Conservation (phyloP, 2,888 invertebrate genomes). For the Leistus spinibarbis region DNA sequence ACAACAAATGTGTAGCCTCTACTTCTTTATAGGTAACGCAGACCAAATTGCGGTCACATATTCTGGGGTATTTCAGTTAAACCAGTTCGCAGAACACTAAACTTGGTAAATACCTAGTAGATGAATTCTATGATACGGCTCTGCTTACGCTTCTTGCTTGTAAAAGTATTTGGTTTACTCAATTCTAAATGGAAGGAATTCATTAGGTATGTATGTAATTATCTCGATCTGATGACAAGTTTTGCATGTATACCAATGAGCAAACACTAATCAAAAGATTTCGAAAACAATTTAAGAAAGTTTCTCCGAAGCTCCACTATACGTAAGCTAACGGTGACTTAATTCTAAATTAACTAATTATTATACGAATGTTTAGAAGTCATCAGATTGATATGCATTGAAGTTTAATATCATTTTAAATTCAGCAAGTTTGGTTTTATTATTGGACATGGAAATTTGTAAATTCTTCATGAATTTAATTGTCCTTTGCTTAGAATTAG, state of each 20-base stretch:
- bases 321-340: background rate
- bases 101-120: background rate
- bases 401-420: background rate
- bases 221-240: slow-evolving; percentile 26
- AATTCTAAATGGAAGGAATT: slow-evolving; percentile 26
- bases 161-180: slow-evolving; percentile 18
- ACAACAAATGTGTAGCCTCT: too few relatives aligned
- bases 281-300: slow-evolving; percentile 37
- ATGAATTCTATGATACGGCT: background rate
- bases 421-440: background rate
- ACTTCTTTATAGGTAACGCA: too few relatives aligned
- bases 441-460: background rate
- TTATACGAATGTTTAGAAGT: background rate
- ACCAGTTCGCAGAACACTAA: too few relatives aligned
- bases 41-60: too few relatives aligned
- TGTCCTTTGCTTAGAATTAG: too few relatives aligned
- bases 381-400: background rate
- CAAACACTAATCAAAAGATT: slow-evolving; percentile 37
- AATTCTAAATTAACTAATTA: background rate
- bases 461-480: background rate
- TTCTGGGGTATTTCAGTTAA: too few relatives aligned
- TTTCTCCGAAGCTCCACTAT: background rate
- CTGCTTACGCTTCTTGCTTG: background rate
- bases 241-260: slow-evolving; percentile 23
- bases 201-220: slow-evolving; percentile 38